A percentile compares a stretch with the other conserved stretches of the same genome.
Evolutionary conservation across 2,113 vertebrate genomes (phyloP).

Genomic region (Coreoperca whiteheadi): DNA sequence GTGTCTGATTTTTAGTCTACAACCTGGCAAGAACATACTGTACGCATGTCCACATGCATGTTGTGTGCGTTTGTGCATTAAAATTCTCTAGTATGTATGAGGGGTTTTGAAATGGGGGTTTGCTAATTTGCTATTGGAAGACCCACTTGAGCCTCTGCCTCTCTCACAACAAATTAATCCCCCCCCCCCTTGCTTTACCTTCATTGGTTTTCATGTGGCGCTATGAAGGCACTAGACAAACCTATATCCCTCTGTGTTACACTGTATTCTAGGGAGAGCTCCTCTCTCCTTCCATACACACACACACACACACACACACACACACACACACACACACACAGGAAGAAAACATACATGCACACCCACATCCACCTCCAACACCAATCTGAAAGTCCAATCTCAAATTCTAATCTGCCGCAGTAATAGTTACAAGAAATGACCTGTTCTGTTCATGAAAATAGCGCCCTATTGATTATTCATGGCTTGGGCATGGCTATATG

Average conservation of each 20-base stretch:
- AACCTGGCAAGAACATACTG: conserved; percentile 29
- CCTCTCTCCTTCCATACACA: background rate
- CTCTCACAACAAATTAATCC: conserved; percentile 78
- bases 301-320: conserved; percentile 3
- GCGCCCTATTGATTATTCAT: conserved; percentile 80
- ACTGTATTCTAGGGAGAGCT: conserved; percentile 25
- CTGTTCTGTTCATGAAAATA: conserved; percentile 69
- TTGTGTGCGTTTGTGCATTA: conserved; percentile 62
- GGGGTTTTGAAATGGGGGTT: conserved; percentile 80
- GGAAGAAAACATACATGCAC: conserved; percentile 29
- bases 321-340: conserved; percentile 21
- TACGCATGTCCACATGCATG: conserved; percentile 55
- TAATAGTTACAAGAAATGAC: conserved; percentile 67
- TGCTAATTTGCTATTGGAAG: conserved; percentile 91
- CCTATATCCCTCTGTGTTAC: conserved; percentile 38
- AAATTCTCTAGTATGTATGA: conserved; percentile 64
- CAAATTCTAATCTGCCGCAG: conserved; percentile 70
- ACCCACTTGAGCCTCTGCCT: conserved; percentile 84
- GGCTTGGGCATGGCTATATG: conserved; percentile 44
- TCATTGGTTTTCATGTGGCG: conserved; percentile 71
- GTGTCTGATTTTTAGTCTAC: background rate
- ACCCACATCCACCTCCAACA: conserved; percentile 33
- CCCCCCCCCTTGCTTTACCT: conserved; percentile 63
- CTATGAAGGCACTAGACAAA: conserved; percentile 51
- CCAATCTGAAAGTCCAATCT: conserved; percentile 66